phyloP scores from a whole-genome alignment of 1,140 invertebrate genomes.

The Archivesica marissinica region DNA sequence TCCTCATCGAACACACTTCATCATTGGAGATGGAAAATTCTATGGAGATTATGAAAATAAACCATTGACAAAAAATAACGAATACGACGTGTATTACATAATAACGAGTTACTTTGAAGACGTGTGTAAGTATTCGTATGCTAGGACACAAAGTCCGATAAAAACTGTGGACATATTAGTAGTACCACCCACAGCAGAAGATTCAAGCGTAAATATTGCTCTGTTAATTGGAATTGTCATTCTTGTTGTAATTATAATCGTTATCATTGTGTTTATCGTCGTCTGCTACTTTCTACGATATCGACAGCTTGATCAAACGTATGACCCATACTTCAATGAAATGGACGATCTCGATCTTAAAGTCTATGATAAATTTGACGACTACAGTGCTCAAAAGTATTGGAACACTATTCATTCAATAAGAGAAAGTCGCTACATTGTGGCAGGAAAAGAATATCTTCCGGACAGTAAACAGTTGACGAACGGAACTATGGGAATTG shows the following conservation, averaged over 20 bases:
- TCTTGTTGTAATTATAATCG: conserved; percentile 70
- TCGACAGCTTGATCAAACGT: conserved; percentile 48
- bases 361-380: conserved; percentile 43
- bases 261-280: conserved; percentile 68
- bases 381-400: conserved; percentile 72
- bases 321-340: conserved; percentile 63
- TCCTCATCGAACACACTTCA: conserved; percentile 56
- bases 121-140: conserved; percentile 71
- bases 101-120: conserved; percentile 73
- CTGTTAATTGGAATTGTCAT: conserved; percentile 69
- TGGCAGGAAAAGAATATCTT: conserved; percentile 71
- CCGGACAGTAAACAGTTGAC: conserved; percentile 62
- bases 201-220: conserved; percentile 41
- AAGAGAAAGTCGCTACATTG: conserved; percentile 74
- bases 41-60: conserved; percentile 71
- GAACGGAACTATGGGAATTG: conserved; percentile 58
- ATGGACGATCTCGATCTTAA: conserved; percentile 56
- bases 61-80: conserved; percentile 62
- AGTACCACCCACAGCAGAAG: background rate
- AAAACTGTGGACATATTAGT: conserved; percentile 38
- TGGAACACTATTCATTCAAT: conserved; percentile 79
- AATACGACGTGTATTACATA: conserved; percentile 76
- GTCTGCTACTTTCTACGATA: conserved; percentile 64
- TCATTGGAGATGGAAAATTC: conserved; percentile 70
- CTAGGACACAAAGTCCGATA: conserved; percentile 61